Conservation (phyloP, 2,113 vertebrate species). For the Ibidorhyncha struthersii region DNA sequence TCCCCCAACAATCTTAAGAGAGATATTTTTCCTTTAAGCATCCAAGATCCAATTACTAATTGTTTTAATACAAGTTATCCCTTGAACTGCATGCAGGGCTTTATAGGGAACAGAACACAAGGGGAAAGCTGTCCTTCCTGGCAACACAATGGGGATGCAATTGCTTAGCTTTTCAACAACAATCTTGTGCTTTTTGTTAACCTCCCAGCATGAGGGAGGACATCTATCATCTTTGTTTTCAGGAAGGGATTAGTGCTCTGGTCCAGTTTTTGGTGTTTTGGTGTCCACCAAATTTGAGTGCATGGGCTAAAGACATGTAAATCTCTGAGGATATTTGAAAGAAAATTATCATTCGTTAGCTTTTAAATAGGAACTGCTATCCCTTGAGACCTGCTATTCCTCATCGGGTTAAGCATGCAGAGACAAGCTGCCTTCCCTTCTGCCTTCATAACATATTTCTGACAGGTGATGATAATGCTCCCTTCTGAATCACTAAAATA, state of each 20-base stretch:
- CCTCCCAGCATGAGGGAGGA: neutral
- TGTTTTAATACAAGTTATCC: neutral
- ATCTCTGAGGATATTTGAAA: conserved; percentile 38
- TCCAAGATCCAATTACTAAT: neutral
- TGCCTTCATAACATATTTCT: neutral
- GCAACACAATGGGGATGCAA: neutral
- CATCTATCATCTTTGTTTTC: neutral
- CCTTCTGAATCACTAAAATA: conserved; percentile 12
- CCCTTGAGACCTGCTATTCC: conserved; percentile 7
- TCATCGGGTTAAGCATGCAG: neutral
- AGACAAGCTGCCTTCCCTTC: conserved; percentile 18
- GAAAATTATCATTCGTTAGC: conserved; percentile 28
- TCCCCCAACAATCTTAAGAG: neutral
- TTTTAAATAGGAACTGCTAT: conserved; percentile 25
- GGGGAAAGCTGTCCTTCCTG: neutral
- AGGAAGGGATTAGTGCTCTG: neutral
- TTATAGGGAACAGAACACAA: neutral
- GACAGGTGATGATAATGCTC: conserved; percentile 21
- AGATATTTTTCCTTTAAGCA: neutral
- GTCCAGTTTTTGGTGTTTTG: neutral
- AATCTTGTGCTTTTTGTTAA: neutral
- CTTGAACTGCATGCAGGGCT: neutral
- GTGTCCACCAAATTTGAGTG: neutral
- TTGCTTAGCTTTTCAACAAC: neutral
- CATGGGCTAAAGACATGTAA: conserved; percentile 24